Percentiles rank a stretch among this genome's conserved stretches.
Evolutionary conservation across 2,113 vertebrate species (phyloP).

Genomic region (Peucedramus taeniatus): DNA sequence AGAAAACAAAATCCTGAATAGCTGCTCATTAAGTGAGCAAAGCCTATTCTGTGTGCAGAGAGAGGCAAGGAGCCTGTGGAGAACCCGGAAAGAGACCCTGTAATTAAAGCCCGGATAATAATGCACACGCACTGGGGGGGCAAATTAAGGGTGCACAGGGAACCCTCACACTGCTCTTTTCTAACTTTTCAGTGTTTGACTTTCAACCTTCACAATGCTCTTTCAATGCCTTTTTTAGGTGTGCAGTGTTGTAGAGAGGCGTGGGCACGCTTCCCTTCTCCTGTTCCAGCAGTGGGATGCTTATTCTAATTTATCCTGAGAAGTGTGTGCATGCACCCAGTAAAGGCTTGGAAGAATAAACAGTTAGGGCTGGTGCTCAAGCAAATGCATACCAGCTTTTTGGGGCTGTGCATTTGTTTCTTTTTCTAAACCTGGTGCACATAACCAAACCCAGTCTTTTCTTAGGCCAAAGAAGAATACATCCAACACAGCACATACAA

Average conservation of each 20-base stretch:
- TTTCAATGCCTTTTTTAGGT: neutral
- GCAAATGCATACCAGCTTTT: neutral
- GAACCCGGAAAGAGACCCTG: neutral
- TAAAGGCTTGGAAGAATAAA: neutral
- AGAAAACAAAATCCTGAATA: constrained; percentile 21
- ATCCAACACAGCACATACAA: neutral
- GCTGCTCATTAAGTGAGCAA: constrained; percentile 41
- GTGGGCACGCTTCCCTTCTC: neutral
- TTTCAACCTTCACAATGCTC: neutral
- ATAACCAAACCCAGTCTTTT: neutral
- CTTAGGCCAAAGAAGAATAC: neutral
- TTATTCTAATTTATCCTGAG: neutral
- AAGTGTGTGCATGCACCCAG: neutral
- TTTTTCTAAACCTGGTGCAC: neutral
- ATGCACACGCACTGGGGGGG: accelerated
- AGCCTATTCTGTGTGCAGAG: neutral
- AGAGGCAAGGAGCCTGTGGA: neutral
- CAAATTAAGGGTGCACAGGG: neutral
- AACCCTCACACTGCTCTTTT: neutral
- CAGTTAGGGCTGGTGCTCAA: neutral
- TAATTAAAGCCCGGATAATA: constrained; percentile 15
- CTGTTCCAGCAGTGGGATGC: neutral
- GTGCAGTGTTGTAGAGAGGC: neutral
- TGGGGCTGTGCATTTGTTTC: neutral
- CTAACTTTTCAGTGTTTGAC: neutral